Base-by-base conservation (phyloP, 2,797 vertebrate genomes). In the Falco biarmicus region DNA sequence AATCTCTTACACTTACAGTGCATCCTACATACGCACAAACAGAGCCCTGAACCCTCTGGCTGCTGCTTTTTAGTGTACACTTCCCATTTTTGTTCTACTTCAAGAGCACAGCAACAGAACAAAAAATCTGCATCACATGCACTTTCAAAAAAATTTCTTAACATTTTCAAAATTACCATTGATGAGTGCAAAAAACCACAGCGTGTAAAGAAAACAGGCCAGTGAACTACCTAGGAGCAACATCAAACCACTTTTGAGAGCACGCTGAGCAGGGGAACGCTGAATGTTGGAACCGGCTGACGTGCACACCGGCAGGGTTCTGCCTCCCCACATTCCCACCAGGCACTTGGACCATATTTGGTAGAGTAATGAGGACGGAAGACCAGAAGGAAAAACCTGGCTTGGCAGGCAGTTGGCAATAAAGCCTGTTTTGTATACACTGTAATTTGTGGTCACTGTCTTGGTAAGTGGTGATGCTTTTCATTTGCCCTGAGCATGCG, bases 401-500 rank as follows among this genome's bases (percentile, higher is more conserved):
- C 39, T 88, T 69, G 82, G 57, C 60, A 57, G 37, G 54, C 32
- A 60, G 34, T 24, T 61, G 65, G n/a, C n/a, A 80, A 11, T 9
- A 10, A 60, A 73, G n/a, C 19, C 61, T 73, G 56, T 37, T 90
- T 34, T 71, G 28, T 68, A 17, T 32, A 18, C 10, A 56, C 53
- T 82, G 39, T 65, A 8, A 59, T 89, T 83, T 85, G 61, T 65
- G 79, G 54, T 79, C 45, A 8, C 48, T 37, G 2, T 73, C 77
- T 73, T 1, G 4, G 15, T 39, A 28, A 65, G 34, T 1, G 2
- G 25, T 60, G 45, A 48, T 71, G 45, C 31, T 43, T 78, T 45
- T 13, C 4, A 2, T 28, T 48, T 41, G 26, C 54, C 56, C 48
- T 0, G 1, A n/a, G 20, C 2, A 0, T 48, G 51, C 54, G 73